These are phyloP conservation scores for Forbesichthys papilliferus DNA, from an alignment of 2,113 vertebrate species.

Conservation along the genomic window DNA sequence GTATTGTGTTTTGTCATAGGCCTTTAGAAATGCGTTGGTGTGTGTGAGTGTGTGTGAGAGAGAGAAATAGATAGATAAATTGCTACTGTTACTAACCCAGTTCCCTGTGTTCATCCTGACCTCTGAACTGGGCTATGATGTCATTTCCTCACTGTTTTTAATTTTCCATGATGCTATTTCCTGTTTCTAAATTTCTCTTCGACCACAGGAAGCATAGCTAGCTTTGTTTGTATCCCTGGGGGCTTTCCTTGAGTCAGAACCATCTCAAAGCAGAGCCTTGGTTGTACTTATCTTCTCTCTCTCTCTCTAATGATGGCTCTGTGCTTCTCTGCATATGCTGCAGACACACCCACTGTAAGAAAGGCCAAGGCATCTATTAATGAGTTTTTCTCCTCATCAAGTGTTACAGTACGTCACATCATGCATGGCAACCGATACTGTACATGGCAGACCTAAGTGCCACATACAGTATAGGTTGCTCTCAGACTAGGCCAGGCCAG, in stretches of 20 bases:
- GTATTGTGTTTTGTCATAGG: too few species aligned
- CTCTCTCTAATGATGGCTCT: not conserved
- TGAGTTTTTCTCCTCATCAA: too few species aligned
- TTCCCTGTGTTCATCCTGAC: constrained; percentile 41
- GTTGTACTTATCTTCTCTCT: constrained; percentile 21
- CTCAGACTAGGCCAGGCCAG: not conserved
- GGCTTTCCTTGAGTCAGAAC: constrained; percentile 49
- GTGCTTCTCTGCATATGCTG: not conserved
- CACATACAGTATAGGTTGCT: not conserved
- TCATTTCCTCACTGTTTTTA: constrained; percentile 52
- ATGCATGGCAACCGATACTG: too few species aligned
- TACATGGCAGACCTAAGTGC: too few species aligned
- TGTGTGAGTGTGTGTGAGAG: not conserved
- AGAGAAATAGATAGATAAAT: not conserved
- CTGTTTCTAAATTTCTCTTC: constrained; percentile 67
- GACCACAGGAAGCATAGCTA: constrained; percentile 59
- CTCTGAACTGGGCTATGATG: constrained; percentile 45
- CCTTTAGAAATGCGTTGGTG: not conserved
- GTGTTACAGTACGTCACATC: too few species aligned
- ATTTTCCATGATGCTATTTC: constrained; percentile 70
- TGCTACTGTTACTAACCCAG: constrained; percentile 3
- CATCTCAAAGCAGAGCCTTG: constrained; percentile 40
- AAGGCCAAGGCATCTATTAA: not conserved
- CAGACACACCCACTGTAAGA: not conserved
- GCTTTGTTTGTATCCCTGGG: constrained; percentile 45